phyloP scores from a whole-genome alignment of 2,888 invertebrate genomes.

The Phytoseiulus persimilis region DNA sequence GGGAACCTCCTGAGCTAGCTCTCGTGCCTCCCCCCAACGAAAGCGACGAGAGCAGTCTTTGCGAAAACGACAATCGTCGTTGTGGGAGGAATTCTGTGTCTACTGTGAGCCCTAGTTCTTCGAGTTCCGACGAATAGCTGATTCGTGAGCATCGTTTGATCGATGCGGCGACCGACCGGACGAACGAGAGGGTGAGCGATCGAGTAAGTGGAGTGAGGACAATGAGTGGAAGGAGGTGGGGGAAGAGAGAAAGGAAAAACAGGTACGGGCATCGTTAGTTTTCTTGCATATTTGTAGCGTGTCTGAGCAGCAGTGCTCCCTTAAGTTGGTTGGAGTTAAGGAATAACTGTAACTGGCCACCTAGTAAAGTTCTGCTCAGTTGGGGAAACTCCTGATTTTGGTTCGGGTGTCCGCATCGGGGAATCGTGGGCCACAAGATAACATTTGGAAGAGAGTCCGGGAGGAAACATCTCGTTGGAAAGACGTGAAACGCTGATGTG shows the following conservation, averaged over 20 bases:
- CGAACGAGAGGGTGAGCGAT: not conserved
- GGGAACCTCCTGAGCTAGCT: conserved; percentile 33
- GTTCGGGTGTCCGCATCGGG: no score
- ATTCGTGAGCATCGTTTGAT: not conserved
- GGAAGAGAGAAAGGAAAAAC: not conserved
- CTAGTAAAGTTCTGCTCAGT: no score
- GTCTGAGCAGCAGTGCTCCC: not conserved
- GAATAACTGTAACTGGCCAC: no score
- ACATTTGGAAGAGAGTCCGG: not conserved
- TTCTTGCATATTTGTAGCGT: not conserved
- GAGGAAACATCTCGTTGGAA: no score
- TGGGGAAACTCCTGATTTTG: no score
- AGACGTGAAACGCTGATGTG: not conserved
- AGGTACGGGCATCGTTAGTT: not conserved
- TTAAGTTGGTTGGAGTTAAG: no score
- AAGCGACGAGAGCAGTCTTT: conserved; percentile 22
- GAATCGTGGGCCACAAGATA: not conserved
- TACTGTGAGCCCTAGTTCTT: conserved; percentile 33
- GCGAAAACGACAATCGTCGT: conserved; percentile 38
- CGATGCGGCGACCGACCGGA: not conserved
- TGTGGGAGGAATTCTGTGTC: conserved; percentile 29
- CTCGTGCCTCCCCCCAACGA: conserved; percentile 24
- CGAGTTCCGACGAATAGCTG: conserved; percentile 36
- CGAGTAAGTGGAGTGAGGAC: not conserved
- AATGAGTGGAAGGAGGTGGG: not conserved